A percentile compares a stretch with the other conserved stretches of the same genome.
These are phyloP conservation scores for Orthonychiurus folsomi DNA, from an alignment of 2,888 invertebrate genomes.

Conservation along the genomic window DNA sequence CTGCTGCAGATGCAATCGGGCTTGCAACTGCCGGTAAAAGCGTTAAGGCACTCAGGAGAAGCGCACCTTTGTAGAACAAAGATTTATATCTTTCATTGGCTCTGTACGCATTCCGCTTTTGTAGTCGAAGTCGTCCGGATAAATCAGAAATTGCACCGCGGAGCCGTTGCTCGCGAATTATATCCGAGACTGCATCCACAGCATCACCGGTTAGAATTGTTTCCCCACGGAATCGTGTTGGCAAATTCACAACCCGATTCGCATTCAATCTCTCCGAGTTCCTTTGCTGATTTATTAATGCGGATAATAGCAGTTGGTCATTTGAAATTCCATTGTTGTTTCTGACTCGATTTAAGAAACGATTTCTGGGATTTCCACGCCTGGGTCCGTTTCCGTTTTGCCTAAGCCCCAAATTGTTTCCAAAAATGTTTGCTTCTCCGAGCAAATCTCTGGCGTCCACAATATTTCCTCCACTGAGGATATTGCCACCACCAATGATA, in stretches of 20 bases:
- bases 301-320: not conserved
- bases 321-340: not conserved
- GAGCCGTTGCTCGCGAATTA: slow-evolving; percentile 36
- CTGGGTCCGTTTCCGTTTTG: not conserved
- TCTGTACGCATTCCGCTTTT: slow-evolving; percentile 25
- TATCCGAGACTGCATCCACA: slow-evolving; percentile 24
- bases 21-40: slow-evolving; percentile 27
- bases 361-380: not conserved
- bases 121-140: slow-evolving; percentile 30
- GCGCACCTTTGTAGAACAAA: slow-evolving; percentile 39
- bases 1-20: slow-evolving; percentile 19
- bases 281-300: not conserved
- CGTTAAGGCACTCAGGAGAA: slow-evolving; percentile 37
- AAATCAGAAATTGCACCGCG: slow-evolving; percentile 31
- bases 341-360: not conserved
- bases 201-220: slow-evolving; percentile 17
- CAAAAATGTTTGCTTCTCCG: not conserved
- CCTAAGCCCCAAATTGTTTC: slow-evolving; percentile 4
- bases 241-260: not conserved
- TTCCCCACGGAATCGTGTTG: not conserved
- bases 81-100: slow-evolving; percentile 28
- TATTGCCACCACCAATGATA: not conserved
- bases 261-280: not conserved
- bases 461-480: not conserved
- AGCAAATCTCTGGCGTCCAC: not conserved